Base-by-base conservation (phyloP, 2,113 vertebrate species). In the Sceloporus undulatus region DNA sequence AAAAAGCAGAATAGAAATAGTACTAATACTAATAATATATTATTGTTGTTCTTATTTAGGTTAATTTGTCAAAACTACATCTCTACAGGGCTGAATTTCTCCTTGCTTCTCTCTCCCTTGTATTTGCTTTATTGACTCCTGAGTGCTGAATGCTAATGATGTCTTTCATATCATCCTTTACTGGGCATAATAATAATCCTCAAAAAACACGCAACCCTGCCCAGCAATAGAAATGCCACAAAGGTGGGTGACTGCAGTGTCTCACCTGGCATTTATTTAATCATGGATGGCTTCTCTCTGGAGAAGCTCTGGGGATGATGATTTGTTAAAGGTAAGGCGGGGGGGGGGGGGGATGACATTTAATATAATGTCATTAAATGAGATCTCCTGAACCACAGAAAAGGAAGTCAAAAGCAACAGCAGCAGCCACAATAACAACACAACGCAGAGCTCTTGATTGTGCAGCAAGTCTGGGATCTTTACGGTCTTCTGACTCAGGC, bases 91-190 rank as follows among this genome's bases (percentile, higher is more conserved):
- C 11, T 48, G 5, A 2, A 1, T n/a, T 79, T 71, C 89, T 83
- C 84, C 71, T 73, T 38, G 74, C 42, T 4, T 70, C 87, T 13
- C 0, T 9, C 42, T 83, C 34, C n/a, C 42, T 11, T 2, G 13
- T 0, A 1, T 23, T 0, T 0, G 1, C 25, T 38, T 23, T 0
- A 11, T 0, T 0, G 6, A 0, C 18, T 52, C 62, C 62, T 0
- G 0, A 76, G 79, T 77, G 27, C 0, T 1, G 48, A 0, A 0
- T 56, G 0, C 1, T 21, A 73, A n/a, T 38, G 83, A 84, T n/a
- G 81, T 68, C 27, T 1, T 10, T 8, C 0, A 2, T 1, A 13
- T 8, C 0, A 2, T 1, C 0, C 5, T 88, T 88, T 85, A 5
- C 82, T 2, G 1, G 0, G 23, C 38, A 2, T 4, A 6, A 89